Percentiles rank a stretch among this genome's conserved stretches.
phyloP scores from a whole-genome alignment of 2,797 vertebrate genomes.

The Brachymystax lenok region DNA sequence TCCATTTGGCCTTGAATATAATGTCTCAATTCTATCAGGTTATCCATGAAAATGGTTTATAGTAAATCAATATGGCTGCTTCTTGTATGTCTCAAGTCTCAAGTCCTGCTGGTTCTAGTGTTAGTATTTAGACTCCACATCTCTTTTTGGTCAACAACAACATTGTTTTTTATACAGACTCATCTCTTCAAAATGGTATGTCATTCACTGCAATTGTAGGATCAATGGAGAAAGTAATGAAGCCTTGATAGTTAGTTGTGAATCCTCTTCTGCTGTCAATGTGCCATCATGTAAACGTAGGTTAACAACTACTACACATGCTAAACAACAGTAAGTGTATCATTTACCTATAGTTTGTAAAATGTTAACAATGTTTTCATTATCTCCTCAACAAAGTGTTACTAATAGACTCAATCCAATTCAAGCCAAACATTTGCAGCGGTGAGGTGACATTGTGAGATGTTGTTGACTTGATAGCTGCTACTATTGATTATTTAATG shows the following conservation, averaged over 20 bases:
- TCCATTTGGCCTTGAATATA: slow-evolving; percentile 42
- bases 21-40: neutral
- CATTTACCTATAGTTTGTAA: too few relatives aligned
- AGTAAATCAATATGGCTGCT: neutral
- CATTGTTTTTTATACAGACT: too few relatives aligned
- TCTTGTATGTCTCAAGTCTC: neutral
- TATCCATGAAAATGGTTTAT: neutral
- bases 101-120: neutral
- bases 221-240: too few relatives aligned
- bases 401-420: neutral
- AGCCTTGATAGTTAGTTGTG: too few relatives aligned
- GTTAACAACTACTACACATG: neutral
- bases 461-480: neutral
- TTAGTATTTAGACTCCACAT: too few relatives aligned
- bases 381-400: too few relatives aligned
- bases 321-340: too few relatives aligned
- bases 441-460: neutral
- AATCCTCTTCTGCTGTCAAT: neutral
- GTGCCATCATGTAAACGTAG: neutral
- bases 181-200: too few relatives aligned
- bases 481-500: slow-evolving; percentile 3
- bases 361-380: too few relatives aligned
- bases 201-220: too few relatives aligned
- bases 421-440: neutral
- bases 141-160: too few relatives aligned